phyloP scores from a whole-genome alignment of 2,888 invertebrate species.

The Erynnis tages region DNA sequence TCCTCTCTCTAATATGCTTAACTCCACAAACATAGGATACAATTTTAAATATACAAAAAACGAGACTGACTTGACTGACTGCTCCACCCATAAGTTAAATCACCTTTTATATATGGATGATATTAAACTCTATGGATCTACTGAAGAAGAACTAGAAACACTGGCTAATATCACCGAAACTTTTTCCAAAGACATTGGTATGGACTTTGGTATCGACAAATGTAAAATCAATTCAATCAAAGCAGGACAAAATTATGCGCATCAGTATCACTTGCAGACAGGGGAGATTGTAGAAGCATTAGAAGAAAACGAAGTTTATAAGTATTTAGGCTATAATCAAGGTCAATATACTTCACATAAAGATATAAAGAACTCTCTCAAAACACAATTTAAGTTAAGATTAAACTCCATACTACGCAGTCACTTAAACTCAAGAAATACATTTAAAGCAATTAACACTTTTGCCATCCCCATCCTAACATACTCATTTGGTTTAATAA shows the following conservation, averaged over 20 bases:
- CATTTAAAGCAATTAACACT: constrained; percentile 1
- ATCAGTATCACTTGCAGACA: background rate
- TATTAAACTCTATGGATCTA: too few relatives aligned
- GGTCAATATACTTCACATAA: background rate
- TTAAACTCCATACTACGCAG: background rate
- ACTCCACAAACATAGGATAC: background rate
- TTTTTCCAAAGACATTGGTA: constrained; percentile 11
- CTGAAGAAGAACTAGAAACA: background rate
- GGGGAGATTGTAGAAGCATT: constrained; percentile 4
- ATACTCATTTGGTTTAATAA: constrained; percentile 15
- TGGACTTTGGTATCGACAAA: too few relatives aligned
- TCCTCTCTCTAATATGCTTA: too few relatives aligned
- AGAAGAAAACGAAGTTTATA: background rate
- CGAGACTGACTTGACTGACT: too few relatives aligned
- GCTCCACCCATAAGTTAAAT: too few relatives aligned
- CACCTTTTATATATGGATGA: too few relatives aligned
- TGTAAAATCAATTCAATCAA: constrained; percentile 5
- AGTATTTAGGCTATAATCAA: constrained; percentile 18
- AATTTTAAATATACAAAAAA: too few relatives aligned
- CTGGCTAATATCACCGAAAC: constrained; percentile 10
- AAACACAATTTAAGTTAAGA: background rate
- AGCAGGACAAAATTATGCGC: background rate
- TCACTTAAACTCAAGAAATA: too few relatives aligned
- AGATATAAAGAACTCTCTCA: background rate
- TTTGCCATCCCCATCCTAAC: constrained; percentile 8